Evolutionary conservation across 2,888 invertebrate species (phyloP), one percentile per base, ranked within the genome.

Genomic region (Eristalinus sepulchralis): DNA sequence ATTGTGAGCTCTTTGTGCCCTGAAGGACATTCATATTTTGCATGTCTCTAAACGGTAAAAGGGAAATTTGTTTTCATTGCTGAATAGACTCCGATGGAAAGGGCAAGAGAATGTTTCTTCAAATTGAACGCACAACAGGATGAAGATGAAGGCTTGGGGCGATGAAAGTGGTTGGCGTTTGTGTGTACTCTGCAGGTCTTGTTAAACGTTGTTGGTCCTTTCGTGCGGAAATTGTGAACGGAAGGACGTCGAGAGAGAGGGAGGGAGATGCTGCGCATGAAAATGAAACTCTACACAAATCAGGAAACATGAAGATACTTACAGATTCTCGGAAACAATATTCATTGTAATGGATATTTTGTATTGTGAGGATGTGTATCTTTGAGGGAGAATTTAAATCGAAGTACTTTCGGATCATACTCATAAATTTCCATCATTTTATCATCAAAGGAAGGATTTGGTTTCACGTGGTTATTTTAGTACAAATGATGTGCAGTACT

Each of bases 1-100:
- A 78, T 72, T 83, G 67, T 63, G 72, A 9, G 24, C 24, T 55
- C 13, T n/a, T n/a, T 36, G 47, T 13, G 62, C n/a, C 20, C 1
- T n/a, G 5, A 17, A 24, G 59, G 53, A 17, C 59, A 34, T 36
- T n/a, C 36, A 67, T 72, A 68, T 10, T 73, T 78, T 24, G 34
- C 24, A 36, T 67, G 34, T 68, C 27, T 77, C 53, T 10, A 11
- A 27, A 1, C 8, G 31, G 66, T 66, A 68, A 63, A n/a, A 33
- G 27, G 11, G 63, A 78, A 78, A 57, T 72, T 78, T 63, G 67
- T 63, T 39, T 77, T 66, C n/a, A 71, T 71, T 82, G 47, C 20
- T 63, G 71, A 57, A 67, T 31, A 27, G 63, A 57, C 20, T 63
- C 73, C 27, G n/a, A 6, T 55, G 31, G 66, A 55, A 62, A 60